phyloP scores from a whole-genome alignment of 2,113 vertebrate genomes.

The Brachyistius frenatus region DNA sequence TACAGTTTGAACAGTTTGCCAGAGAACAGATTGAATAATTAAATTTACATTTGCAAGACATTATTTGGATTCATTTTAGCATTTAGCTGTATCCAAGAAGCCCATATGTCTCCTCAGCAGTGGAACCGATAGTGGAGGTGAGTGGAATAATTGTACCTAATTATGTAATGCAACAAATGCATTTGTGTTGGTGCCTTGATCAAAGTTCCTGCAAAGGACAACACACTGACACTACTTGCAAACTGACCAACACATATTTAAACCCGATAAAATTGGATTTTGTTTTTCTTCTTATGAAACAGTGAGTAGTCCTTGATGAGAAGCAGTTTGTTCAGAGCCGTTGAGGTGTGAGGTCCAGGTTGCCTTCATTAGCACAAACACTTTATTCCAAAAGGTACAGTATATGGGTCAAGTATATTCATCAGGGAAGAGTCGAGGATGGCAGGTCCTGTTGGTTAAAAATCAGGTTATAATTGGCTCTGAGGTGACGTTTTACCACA shows the following conservation, averaged over 20 bases:
- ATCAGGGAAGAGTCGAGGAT: background rate
- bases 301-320: background rate
- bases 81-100: background rate
- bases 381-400: slow-evolving; percentile 26
- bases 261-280: background rate
- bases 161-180: background rate
- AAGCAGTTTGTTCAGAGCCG: slow-evolving; percentile 5
- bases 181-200: background rate
- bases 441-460: background rate
- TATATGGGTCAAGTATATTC: slow-evolving; percentile 18
- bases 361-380: slow-evolving; percentile 41
- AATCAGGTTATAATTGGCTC: slow-evolving; percentile 3
- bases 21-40: slow-evolving; percentile 11
- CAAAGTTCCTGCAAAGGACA: background rate
- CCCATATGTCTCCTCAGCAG: slow-evolving; percentile 3
- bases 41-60: slow-evolving; percentile 18
- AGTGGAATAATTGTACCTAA: background rate
- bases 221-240: background rate
- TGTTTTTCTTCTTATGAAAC: background rate
- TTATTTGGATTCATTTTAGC: slow-evolving; percentile 8
- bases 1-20: slow-evolving; percentile 10
- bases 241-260: background rate
- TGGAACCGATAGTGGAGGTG: background rate
- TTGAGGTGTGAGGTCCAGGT: slow-evolving; percentile 23
- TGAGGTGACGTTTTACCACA: background rate